Conservation (phyloP, 2,888 invertebrate species). For the Latrodectus hesperus region DNA sequence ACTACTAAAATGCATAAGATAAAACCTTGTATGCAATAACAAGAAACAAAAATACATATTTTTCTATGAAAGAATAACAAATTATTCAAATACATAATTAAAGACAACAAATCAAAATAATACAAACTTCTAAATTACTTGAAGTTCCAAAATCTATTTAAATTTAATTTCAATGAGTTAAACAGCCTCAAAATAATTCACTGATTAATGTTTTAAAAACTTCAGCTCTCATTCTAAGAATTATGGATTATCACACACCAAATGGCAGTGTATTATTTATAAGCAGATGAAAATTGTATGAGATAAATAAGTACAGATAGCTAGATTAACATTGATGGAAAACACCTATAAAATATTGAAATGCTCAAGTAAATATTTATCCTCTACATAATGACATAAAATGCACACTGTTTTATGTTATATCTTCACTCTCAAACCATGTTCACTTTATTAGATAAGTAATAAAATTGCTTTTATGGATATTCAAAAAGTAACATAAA, state of each 20-base stretch:
- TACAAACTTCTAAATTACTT: too few relatives aligned
- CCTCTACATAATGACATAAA: slow-evolving; percentile 4
- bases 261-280: slow-evolving; percentile 42
- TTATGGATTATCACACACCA: not conserved
- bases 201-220: too few relatives aligned
- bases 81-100: too few relatives aligned
- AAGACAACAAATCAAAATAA: too few relatives aligned
- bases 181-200: too few relatives aligned
- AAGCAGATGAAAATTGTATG: not conserved
- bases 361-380: slow-evolving; percentile 22
- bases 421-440: slow-evolving; percentile 26
- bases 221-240: not conserved
- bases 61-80: too few relatives aligned
- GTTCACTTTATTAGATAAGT: slow-evolving; percentile 35
- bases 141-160: too few relatives aligned
- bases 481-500: too few relatives aligned
- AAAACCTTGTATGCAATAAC: too few relatives aligned
- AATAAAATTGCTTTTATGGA: slow-evolving; percentile 1
- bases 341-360: slow-evolving; percentile 44
- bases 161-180: too few relatives aligned
- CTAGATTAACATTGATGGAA: slow-evolving; percentile 8
- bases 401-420: not conserved
- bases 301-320: slow-evolving; percentile 1
- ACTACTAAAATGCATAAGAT: too few relatives aligned
- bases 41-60: too few relatives aligned